Evolutionary conservation across 2,797 vertebrate genomes (phyloP).

Genomic region (Nasua narica): DNA sequence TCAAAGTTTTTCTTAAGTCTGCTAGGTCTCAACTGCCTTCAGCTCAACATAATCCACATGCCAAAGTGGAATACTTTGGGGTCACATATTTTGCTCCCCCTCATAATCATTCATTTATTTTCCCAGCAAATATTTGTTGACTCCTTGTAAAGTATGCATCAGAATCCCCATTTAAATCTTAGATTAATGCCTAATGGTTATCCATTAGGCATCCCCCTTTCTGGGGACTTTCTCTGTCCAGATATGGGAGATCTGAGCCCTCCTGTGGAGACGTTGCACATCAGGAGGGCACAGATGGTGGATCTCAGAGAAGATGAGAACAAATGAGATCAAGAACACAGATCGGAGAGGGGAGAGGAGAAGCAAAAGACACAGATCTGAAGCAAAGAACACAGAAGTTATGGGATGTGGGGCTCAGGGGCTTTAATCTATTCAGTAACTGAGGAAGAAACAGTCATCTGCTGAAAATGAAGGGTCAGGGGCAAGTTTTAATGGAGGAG

Average conservation of each 20-base stretch:
- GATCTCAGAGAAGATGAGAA: not conserved
- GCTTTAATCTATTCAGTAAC: not conserved
- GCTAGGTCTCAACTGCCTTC: not conserved
- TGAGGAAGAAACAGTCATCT: not conserved
- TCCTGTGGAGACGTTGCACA: not conserved
- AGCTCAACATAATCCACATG: not conserved
- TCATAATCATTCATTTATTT: conserved; percentile 2
- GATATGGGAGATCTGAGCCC: not conserved
- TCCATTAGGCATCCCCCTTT: not conserved
- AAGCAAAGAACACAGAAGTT: not conserved
- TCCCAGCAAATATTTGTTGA: conserved; percentile 15
- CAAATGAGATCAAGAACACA: not conserved
- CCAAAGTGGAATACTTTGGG: not conserved
- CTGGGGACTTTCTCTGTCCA: not conserved
- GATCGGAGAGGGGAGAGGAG: not conserved
- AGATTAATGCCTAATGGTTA: not conserved
- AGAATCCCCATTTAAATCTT: not conserved
- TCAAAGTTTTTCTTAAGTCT: not conserved
- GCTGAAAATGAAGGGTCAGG: not conserved
- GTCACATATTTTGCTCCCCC: not conserved
- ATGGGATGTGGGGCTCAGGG: not conserved
- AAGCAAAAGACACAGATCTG: not conserved
- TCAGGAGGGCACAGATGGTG: not conserved
- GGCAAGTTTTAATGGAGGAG: not conserved
- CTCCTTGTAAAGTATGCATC: not conserved